Percentiles rank a stretch among this genome's conserved stretches.
These are phyloP conservation scores for Eulithis testata DNA, from an alignment of 2,888 invertebrate genomes.

Conservation along the genomic window DNA sequence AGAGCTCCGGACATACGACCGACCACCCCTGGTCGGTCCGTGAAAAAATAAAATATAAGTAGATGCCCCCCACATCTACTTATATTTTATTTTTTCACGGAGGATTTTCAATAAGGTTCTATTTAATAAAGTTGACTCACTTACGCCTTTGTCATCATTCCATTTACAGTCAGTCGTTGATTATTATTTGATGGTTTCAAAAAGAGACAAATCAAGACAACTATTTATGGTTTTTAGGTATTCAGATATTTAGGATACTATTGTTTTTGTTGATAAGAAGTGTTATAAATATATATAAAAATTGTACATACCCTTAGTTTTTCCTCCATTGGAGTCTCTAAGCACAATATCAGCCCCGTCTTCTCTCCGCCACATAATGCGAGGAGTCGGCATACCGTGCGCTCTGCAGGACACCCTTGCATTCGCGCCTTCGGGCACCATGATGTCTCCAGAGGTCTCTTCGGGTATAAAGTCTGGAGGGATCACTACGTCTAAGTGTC, in stretches of 20 bases:
- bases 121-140: too few species aligned
- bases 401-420: constrained; percentile 88
- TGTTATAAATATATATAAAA: too few species aligned
- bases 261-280: too few species aligned
- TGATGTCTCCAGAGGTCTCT: constrained; percentile 95
- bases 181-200: too few species aligned
- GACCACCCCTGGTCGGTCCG: too few species aligned
- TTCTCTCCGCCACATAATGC: constrained; percentile 93
- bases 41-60: too few species aligned
- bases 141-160: too few species aligned
- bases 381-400: constrained; percentile 91
- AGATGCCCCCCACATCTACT: too few species aligned
- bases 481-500: constrained; percentile 93
- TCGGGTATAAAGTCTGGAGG: constrained; percentile 96
- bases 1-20: constrained; percentile 89
- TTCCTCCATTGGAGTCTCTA: constrained; percentile 87
- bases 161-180: too few species aligned
- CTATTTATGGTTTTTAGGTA: too few species aligned
- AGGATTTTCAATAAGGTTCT: neutral
- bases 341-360: constrained; percentile 92
- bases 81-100: constrained; percentile 6
- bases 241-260: too few species aligned
- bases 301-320: constrained; percentile 81
- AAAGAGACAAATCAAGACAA: too few species aligned
- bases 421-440: constrained; percentile 93